Conservation (phyloP, 2,797 vertebrate species). For the Tachyglossus aculeatus region DNA sequence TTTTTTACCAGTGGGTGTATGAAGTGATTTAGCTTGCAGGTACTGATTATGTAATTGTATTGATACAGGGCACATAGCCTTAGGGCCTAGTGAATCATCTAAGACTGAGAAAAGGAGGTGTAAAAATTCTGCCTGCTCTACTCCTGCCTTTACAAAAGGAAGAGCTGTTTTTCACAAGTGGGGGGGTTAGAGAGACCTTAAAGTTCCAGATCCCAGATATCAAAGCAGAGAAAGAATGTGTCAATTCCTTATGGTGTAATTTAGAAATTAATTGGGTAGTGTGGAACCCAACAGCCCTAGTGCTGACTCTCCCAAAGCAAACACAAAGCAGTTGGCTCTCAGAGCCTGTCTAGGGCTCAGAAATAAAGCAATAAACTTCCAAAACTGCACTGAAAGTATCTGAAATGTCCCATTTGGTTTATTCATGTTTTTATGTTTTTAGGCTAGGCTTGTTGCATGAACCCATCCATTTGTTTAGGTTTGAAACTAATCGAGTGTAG, state of each 20-base stretch:
- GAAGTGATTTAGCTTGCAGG: slow-evolving; percentile 79
- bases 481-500: slow-evolving; percentile 53
- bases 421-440: slow-evolving; percentile 56
- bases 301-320: slow-evolving; percentile 28
- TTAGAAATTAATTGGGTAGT: slow-evolving; percentile 62
- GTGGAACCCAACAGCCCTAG: slow-evolving; percentile 45
- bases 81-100: slow-evolving; percentile 72
- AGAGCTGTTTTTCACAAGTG: slow-evolving; percentile 57
- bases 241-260: slow-evolving; percentile 50
- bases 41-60: slow-evolving; percentile 81
- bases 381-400: slow-evolving; percentile 41
- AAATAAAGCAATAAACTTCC: slow-evolving; percentile 57
- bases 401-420: slow-evolving; percentile 39
- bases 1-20: slow-evolving; percentile 77
- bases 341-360: slow-evolving; percentile 43
- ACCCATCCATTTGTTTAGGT: slow-evolving; percentile 61
- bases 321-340: slow-evolving; percentile 40
- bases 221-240: slow-evolving; percentile 55
- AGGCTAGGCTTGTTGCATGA: slow-evolving; percentile 63
- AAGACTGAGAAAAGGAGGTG: slow-evolving; percentile 76
- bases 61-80: slow-evolving; percentile 73
- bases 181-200: slow-evolving; percentile 50
- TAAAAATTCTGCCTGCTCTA: slow-evolving; percentile 63
- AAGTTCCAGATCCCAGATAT: slow-evolving; percentile 53
- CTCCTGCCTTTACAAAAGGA: slow-evolving; percentile 58